These are phyloP conservation scores for Egretta garzetta DNA, from an alignment of 2,113 vertebrate genomes.

Conservation along the genomic window DNA sequence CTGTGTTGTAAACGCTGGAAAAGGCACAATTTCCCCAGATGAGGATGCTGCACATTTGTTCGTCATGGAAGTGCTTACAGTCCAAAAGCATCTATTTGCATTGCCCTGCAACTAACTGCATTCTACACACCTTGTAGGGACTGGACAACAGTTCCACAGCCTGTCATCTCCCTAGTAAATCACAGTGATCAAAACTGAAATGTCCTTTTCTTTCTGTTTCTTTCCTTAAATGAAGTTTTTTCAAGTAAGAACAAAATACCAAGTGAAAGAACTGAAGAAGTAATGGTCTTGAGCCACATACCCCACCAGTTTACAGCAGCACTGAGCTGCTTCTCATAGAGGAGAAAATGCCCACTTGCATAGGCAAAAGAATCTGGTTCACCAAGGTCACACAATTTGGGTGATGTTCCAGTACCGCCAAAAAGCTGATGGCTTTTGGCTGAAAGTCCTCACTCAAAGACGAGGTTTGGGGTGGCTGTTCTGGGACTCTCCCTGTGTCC, in stretches of 20 bases:
- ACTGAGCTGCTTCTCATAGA: not conserved
- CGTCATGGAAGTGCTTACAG: not conserved
- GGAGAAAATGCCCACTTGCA: not conserved
- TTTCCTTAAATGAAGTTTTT: not conserved
- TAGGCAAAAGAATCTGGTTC: not conserved
- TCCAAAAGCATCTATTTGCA: not conserved
- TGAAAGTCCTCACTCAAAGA: not conserved
- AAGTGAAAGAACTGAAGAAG: not conserved
- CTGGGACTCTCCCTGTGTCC: not conserved
- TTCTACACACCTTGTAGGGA: not conserved
- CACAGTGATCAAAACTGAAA: not conserved
- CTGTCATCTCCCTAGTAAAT: not conserved
- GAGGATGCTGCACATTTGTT: not conserved
- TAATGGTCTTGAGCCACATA: not conserved
- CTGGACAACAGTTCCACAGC: not conserved
- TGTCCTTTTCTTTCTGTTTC: not conserved
- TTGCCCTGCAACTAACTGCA: not conserved
- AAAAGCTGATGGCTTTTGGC: not conserved
- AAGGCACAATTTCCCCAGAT: not conserved
- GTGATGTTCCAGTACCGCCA: not conserved
- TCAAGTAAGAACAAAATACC: not conserved
- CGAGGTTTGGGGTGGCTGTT: accelerated
- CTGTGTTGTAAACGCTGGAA: not conserved
- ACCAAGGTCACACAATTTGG: not conserved
- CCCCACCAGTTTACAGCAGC: not conserved